Evolutionary conservation across 2,888 invertebrate species (phyloP).

Genomic region (Plagiodera versicolora): DNA sequence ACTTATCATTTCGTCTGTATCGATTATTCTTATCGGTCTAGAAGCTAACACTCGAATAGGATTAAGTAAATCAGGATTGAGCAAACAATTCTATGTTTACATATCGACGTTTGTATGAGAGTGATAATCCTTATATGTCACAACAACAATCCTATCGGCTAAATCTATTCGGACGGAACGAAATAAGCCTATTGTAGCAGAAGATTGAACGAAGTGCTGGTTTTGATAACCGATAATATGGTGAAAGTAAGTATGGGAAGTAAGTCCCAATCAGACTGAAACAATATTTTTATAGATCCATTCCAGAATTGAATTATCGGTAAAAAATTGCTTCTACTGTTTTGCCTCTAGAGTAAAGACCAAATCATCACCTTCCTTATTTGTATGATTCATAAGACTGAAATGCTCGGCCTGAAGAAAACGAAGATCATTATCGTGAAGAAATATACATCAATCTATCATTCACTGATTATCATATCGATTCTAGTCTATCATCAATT

Average conservation of each 20-base stretch:
- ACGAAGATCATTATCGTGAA: too few relatives aligned
- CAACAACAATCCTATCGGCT: slow-evolving; percentile 25
- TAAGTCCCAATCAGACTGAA: background rate
- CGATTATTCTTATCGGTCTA: background rate
- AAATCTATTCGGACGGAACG: slow-evolving; percentile 12
- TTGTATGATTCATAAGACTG: too few relatives aligned
- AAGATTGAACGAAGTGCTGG: background rate
- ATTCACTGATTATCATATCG: too few relatives aligned
- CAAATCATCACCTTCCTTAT: too few relatives aligned
- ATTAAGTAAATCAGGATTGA: slow-evolving; percentile 5
- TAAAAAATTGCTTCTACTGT: too few relatives aligned
- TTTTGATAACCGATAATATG: background rate
- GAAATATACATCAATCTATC: too few relatives aligned
- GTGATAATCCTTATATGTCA: slow-evolving; percentile 23
- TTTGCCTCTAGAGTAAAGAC: too few relatives aligned
- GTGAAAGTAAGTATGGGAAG: background rate
- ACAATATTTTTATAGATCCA: background rate
- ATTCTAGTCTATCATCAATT: too few relatives aligned
- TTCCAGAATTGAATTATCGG: too few relatives aligned
- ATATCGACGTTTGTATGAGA: slow-evolving; percentile 16
- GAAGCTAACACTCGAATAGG: background rate
- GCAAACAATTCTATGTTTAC: slow-evolving; percentile 18
- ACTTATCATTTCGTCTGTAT: background rate
- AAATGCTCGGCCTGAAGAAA: too few relatives aligned
- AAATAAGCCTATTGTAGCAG: slow-evolving; percentile 11